phyloP scores from a whole-genome alignment of 2,113 vertebrate species.

The Puma concolor region DNA sequence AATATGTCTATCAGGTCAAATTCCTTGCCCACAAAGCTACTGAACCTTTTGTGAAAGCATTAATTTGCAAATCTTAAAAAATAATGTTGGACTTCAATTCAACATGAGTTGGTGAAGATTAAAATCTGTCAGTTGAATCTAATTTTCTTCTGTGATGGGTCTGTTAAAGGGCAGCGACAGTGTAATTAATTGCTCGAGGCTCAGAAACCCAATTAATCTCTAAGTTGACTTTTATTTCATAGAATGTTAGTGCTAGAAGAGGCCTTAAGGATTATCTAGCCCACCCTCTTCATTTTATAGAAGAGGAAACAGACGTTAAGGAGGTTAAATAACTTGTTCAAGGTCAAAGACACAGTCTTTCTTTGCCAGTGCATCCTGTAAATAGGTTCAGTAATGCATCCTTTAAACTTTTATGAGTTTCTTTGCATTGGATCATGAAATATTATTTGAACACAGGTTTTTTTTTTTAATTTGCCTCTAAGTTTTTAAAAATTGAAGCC shows the following conservation, averaged over 20 bases:
- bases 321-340: constrained; percentile 54
- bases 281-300: constrained; percentile 44
- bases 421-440: background rate
- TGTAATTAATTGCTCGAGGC: constrained; percentile 80
- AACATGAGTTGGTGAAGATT: constrained; percentile 58
- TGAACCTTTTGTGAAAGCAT: constrained; percentile 48
- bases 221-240: constrained; percentile 73
- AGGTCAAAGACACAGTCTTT: constrained; percentile 25
- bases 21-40: constrained; percentile 42
- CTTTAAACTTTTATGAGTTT: background rate
- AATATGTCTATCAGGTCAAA: background rate
- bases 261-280: constrained; percentile 47
- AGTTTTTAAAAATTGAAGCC: background rate
- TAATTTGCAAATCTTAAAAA: constrained; percentile 70
- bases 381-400: background rate
- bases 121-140: constrained; percentile 70
- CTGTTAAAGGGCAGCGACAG: constrained; percentile 61
- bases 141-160: constrained; percentile 68
- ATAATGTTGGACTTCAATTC: constrained; percentile 57
- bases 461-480: background rate
- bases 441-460: background rate
- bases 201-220: constrained; percentile 78
- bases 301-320: constrained; percentile 36
- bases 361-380: background rate
- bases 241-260: constrained; percentile 10